Percentiles rank a stretch among this genome's conserved stretches.
Conservation (phyloP, 2,113 vertebrate genomes). For the Mesembrinibis cayennensis region DNA sequence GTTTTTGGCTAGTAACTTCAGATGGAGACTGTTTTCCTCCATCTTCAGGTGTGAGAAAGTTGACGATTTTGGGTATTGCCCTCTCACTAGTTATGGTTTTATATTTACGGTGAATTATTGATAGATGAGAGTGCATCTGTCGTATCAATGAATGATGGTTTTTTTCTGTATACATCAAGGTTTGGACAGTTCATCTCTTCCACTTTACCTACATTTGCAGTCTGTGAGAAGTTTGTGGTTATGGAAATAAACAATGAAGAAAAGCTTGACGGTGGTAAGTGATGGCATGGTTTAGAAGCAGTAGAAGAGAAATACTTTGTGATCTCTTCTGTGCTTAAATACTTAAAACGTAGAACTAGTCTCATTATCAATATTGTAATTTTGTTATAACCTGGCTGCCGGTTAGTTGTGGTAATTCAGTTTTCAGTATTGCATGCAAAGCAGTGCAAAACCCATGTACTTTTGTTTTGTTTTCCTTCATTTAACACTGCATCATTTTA, state of each 20-base stretch:
- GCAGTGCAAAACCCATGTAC: background rate
- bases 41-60: background rate
- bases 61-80: background rate
- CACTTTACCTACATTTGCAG: conserved; percentile 94
- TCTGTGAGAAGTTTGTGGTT: conserved; percentile 98
- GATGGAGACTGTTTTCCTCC: background rate
- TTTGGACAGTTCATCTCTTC: conserved; percentile 98
- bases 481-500: background rate
- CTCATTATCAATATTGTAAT: background rate
- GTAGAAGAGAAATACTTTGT: background rate
- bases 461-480: background rate
- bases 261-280: conserved; percentile 89
- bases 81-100: background rate
- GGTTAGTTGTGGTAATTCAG: background rate
- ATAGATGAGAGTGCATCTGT: background rate
- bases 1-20: background rate
- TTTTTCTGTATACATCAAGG: conserved; percentile 68
- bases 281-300: background rate
- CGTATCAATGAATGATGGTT: background rate
- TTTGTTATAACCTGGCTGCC: background rate
- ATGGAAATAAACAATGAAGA: conserved; percentile 97
- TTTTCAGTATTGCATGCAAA: background rate
- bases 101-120: background rate
- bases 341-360: background rate
- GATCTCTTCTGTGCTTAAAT: background rate